These are phyloP conservation scores for Poecilus cupreus DNA, from an alignment of 2,888 invertebrate species.

Conservation along the genomic window DNA sequence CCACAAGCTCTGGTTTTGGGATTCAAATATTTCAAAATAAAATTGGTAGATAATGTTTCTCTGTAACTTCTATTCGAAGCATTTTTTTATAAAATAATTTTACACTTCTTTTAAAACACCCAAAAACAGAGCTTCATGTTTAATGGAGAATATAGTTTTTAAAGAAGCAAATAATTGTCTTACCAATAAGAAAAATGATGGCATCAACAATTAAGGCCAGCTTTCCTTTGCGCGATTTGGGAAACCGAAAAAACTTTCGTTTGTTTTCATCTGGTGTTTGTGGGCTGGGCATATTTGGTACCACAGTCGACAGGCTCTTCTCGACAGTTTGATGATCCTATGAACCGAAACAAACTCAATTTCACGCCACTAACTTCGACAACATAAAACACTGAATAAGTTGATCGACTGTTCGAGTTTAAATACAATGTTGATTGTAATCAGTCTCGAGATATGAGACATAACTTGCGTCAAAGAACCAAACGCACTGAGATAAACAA, in stretches of 20 bases:
- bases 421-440: background rate
- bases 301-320: constrained; percentile 22
- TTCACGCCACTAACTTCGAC: background rate
- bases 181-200: constrained; percentile 38
- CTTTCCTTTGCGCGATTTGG: constrained; percentile 43
- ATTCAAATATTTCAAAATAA: background rate
- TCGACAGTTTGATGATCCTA: constrained; percentile 28
- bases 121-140: too few relatives aligned
- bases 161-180: background rate
- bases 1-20: background rate
- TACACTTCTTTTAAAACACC: too few relatives aligned
- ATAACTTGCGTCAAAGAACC: background rate
- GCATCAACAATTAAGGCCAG: constrained; percentile 39
- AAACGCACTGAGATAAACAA: constrained; percentile 1
- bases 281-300: constrained; percentile 45
- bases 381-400: background rate
- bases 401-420: background rate
- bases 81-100: too few relatives aligned
- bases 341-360: background rate
- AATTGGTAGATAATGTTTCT: too few relatives aligned
- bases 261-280: constrained; percentile 12
- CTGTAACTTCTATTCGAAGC: too few relatives aligned
- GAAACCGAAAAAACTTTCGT: constrained; percentile 30
- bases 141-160: background rate
- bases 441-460: background rate